These are phyloP conservation scores for Amorpha juglandis DNA, from an alignment of 2,888 invertebrate genomes.

Conservation along the genomic window DNA sequence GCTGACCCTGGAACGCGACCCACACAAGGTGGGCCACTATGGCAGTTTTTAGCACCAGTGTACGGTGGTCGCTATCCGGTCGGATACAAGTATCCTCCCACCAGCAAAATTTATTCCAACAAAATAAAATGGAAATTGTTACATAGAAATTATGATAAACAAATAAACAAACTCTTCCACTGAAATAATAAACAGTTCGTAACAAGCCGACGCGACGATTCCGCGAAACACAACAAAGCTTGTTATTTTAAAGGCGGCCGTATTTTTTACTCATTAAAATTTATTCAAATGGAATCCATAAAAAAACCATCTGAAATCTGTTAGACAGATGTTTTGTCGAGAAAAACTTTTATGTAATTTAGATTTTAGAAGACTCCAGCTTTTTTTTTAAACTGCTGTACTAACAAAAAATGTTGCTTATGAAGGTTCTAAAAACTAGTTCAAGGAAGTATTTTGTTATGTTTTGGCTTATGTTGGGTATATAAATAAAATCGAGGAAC, in stretches of 20 bases:
- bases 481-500: too few relatives aligned
- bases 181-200: neutral
- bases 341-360: slow-evolving; percentile 5
- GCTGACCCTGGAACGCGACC: too few relatives aligned
- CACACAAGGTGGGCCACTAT: too few relatives aligned
- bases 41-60: too few relatives aligned
- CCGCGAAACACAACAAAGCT: slow-evolving; percentile 19
- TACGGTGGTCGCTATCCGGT: too few relatives aligned
- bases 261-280: slow-evolving; percentile 22
- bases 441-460: too few relatives aligned
- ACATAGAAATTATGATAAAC: neutral
- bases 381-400: neutral
- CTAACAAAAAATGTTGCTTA: too few relatives aligned
- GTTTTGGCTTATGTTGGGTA: too few relatives aligned
- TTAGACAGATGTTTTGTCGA: slow-evolving; percentile 22
- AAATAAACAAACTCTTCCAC: neutral
- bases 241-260: slow-evolving; percentile 22
- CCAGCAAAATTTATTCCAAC: too few relatives aligned
- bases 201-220: neutral
- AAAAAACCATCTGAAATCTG: slow-evolving; percentile 28
- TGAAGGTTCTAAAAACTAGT: neutral
- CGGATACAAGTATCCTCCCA: too few relatives aligned
- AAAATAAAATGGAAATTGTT: neutral
- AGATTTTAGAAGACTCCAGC: neutral
- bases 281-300: slow-evolving; percentile 17